Percentiles rank a stretch among this genome's conserved stretches.
Evolutionary conservation across 2,797 vertebrate genomes (phyloP).

Genomic region (Eremophila alpestris): DNA sequence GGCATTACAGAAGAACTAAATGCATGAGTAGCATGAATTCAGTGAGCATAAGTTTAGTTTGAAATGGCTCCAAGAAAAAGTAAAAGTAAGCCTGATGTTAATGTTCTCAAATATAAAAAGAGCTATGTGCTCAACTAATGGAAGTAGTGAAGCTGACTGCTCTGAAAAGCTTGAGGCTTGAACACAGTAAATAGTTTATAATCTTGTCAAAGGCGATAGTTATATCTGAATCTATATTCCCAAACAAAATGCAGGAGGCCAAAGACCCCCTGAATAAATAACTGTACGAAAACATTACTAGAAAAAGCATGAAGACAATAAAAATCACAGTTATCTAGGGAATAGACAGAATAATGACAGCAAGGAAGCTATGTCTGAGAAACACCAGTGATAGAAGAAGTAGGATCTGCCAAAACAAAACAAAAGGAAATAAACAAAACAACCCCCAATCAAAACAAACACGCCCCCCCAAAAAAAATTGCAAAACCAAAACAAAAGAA

Average conservation of each 20-base stretch:
- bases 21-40: background rate
- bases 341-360: background rate
- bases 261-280: background rate
- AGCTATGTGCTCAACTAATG: background rate
- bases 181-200: background rate
- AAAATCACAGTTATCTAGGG: background rate
- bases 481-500: background rate
- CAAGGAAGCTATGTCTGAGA: background rate
- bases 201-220: background rate
- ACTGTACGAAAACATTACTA: background rate
- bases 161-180: background rate
- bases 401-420: background rate
- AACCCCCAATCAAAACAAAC: background rate
- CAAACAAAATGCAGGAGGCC: background rate
- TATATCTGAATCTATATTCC: background rate
- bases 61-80: background rate
- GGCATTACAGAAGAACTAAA: background rate
- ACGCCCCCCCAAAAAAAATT: rapidly evolving
- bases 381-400: background rate
- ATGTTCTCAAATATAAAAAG: background rate
- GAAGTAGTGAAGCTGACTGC: background rate
- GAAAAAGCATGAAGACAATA: background rate
- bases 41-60: background rate
- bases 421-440: background rate
- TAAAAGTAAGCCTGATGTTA: background rate